These are phyloP conservation scores for Carduelis carduelis DNA, from an alignment of 2,797 vertebrate species.

Conservation along the genomic window DNA sequence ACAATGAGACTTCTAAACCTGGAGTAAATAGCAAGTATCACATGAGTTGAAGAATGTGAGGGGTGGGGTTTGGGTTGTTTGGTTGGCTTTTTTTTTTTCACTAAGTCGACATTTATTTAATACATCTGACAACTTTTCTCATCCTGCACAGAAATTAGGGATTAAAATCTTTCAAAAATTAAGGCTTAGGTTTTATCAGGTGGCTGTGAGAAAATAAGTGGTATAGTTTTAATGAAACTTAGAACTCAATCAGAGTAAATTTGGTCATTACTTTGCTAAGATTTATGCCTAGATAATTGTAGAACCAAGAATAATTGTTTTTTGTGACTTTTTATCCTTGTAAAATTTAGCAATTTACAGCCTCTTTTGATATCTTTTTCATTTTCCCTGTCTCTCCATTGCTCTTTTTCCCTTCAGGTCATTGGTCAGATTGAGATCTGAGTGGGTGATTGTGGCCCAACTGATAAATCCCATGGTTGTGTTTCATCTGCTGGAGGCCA, in stretches of 20 bases:
- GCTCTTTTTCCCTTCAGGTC: conserved; percentile 24
- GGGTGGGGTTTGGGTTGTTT: accelerated
- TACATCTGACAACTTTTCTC: background rate
- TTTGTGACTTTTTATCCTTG: background rate
- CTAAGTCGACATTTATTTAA: background rate
- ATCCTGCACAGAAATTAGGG: background rate
- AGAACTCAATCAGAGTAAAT: background rate
- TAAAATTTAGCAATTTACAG: background rate
- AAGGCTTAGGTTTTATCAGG: background rate
- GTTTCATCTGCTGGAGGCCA: conserved; percentile 43
- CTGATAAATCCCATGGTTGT: conserved; percentile 50
- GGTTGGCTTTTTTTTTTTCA: background rate
- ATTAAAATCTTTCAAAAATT: background rate
- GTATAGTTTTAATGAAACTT: background rate
- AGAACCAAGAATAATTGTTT: background rate
- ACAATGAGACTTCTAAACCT: background rate
- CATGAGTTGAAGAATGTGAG: background rate
- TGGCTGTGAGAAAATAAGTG: background rate
- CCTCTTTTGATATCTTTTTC: background rate
- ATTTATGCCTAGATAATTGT: background rate
- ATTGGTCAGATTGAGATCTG: conserved; percentile 57
- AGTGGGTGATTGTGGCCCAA: conserved; percentile 22
- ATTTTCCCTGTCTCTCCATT: background rate
- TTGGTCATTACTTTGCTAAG: background rate
- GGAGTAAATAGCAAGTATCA: background rate